phyloP scores from a whole-genome alignment of 2,113 vertebrate species.

The Paracanthobrama guichenoti region DNA sequence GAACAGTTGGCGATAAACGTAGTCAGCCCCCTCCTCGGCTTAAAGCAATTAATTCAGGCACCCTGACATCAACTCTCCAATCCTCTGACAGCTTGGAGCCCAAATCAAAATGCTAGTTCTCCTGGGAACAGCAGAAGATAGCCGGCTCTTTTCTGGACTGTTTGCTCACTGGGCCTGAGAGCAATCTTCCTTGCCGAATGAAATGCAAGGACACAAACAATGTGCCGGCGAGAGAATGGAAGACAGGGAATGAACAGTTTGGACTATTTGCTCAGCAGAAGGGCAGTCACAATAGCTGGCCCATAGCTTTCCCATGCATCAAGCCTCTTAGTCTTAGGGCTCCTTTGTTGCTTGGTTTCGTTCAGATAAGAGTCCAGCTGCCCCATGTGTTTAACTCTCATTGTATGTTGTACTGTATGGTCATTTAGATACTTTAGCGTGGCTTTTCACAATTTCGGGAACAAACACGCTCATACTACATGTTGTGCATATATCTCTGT shows the following conservation, averaged over 20 bases:
- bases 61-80: constrained; percentile 99
- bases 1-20: constrained; percentile 92
- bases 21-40: constrained; percentile 88
- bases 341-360: constrained; percentile 92
- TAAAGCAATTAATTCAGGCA: constrained; percentile 99
- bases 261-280: constrained; percentile 99
- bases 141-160: constrained; percentile 99
- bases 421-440: constrained; percentile 74
- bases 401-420: constrained; percentile 78
- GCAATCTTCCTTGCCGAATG: constrained; percentile 99
- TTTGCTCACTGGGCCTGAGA: constrained; percentile 99
- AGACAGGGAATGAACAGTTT: constrained; percentile 99
- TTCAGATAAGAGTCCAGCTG: constrained; percentile 98
- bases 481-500: constrained; percentile 66
- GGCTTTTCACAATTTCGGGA: constrained; percentile 49
- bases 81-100: constrained; percentile 99
- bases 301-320: constrained; percentile 99
- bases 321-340: constrained; percentile 87
- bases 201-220: constrained; percentile 99
- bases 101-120: constrained; percentile 99
- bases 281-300: constrained; percentile 95
- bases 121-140: constrained; percentile 98
- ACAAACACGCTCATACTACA: constrained; percentile 45
- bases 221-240: constrained; percentile 98
- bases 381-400: constrained; percentile 82